A percentile compares a stretch with the other conserved stretches of the same genome.
Evolutionary conservation across 2,113 vertebrate species (phyloP).

Genomic region (Rhinopomastus cyanomelas): DNA sequence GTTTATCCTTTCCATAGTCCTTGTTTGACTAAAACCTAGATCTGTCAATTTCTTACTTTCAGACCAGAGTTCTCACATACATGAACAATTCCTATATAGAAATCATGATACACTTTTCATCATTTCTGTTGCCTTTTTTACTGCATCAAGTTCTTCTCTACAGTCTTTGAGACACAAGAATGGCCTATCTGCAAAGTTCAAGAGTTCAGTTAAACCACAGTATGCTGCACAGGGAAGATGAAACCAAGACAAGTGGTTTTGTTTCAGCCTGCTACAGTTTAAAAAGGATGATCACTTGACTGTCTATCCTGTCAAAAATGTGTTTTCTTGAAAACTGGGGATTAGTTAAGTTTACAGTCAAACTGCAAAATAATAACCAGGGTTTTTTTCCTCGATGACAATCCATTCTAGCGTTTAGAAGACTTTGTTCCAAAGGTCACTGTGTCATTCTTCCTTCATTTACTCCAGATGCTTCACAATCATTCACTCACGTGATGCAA

Average conservation of each 20-base stretch:
- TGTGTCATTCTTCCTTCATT: neutral
- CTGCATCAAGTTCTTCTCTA: neutral
- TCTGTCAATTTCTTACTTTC: neutral
- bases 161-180: neutral
- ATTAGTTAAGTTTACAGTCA: neutral
- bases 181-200: neutral
- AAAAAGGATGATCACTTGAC: neutral
- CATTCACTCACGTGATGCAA: slow-evolving; percentile 11
- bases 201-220: neutral
- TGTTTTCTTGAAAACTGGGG: rapidly evolving
- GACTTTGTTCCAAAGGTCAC: slow-evolving; percentile 10
- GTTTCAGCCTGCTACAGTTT: neutral
- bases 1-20: neutral
- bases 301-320: neutral
- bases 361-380: neutral
- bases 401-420: neutral
- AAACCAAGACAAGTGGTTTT: neutral
- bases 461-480: neutral
- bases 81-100: rapidly evolving
- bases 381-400: neutral
- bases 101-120: neutral
- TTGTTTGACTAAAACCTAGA: neutral
- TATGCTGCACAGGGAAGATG: neutral
- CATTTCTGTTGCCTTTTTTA: neutral
- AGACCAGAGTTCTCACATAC: neutral